Percentiles rank a stretch among this genome's conserved stretches.
Evolutionary conservation across 2,113 vertebrate genomes (phyloP).

Genomic region (Coracopsis vasa): DNA sequence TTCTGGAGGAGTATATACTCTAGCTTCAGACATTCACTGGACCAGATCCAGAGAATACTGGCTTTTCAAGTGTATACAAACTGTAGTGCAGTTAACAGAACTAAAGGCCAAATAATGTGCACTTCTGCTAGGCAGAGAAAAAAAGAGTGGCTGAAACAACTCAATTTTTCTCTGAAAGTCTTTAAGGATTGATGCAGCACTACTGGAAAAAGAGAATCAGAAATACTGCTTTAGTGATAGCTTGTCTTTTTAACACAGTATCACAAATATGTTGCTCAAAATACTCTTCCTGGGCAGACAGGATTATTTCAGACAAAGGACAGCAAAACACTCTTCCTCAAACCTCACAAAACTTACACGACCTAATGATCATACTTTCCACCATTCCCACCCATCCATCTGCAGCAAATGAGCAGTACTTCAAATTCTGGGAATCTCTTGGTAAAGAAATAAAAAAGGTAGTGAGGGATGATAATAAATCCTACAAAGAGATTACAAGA

Average conservation of each 20-base stretch:
- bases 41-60: neutral
- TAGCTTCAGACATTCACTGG: neutral
- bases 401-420: neutral
- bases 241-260: neutral
- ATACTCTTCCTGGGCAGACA: neutral
- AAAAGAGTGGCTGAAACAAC: neutral
- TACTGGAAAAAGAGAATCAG: neutral
- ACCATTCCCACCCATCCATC: neutral
- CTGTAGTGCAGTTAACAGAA: neutral
- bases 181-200: neutral
- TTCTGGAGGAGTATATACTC: neutral
- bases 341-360: neutral
- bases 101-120: neutral
- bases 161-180: neutral
- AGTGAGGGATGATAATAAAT: neutral
- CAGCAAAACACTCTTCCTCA: neutral
- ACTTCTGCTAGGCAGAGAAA: neutral
- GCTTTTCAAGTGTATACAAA: neutral
- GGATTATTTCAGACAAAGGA: neutral
- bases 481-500: neutral
- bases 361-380: neutral
- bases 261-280: neutral
- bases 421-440: neutral
- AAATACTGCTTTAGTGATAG: neutral
- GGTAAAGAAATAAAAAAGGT: neutral